A percentile compares a stretch with the other conserved stretches of the same genome.
Evolutionary conservation across 2,113 vertebrate genomes (phyloP).

Genomic region (Seriola dumerili): DNA sequence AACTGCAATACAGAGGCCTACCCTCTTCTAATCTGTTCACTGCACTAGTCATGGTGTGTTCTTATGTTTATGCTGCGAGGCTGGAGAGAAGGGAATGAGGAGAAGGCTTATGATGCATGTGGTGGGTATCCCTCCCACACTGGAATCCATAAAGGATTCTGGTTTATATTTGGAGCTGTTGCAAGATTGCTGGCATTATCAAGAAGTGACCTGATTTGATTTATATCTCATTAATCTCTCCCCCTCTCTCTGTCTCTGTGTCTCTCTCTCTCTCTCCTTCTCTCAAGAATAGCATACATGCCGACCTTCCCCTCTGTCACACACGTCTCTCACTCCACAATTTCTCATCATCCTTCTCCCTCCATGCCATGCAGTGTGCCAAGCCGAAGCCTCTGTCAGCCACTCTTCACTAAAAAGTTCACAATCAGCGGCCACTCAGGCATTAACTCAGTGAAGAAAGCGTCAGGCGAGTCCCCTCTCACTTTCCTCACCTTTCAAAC

Average conservation of each 20-base stretch:
- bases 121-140: slow-evolving; percentile 60
- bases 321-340: slow-evolving; percentile 32
- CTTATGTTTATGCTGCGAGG: slow-evolving; percentile 20
- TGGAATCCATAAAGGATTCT: slow-evolving; percentile 60
- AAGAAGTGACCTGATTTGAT: slow-evolving; percentile 79
- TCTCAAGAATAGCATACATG: slow-evolving; percentile 16
- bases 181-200: slow-evolving; percentile 69
- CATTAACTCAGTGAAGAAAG: slow-evolving; percentile 32
- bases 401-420: slow-evolving; percentile 53
- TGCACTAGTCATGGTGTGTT: neutral
- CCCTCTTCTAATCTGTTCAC: slow-evolving; percentile 15
- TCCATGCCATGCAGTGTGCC: slow-evolving; percentile 18
- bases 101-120: slow-evolving; percentile 41
- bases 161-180: slow-evolving; percentile 73
- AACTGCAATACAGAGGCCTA: neutral
- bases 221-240: slow-evolving; percentile 75
- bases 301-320: slow-evolving; percentile 49
- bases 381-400: slow-evolving; percentile 46
- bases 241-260: slow-evolving; percentile 5
- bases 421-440: slow-evolving; percentile 48
- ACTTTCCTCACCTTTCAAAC: slow-evolving; percentile 44
- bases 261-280: slow-evolving; percentile 4
- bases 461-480: neutral
- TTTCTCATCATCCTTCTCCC: slow-evolving; percentile 26
- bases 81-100: slow-evolving; percentile 6